phyloP scores from a whole-genome alignment of 2,888 invertebrate species.

The Hanleya hanleyi region DNA sequence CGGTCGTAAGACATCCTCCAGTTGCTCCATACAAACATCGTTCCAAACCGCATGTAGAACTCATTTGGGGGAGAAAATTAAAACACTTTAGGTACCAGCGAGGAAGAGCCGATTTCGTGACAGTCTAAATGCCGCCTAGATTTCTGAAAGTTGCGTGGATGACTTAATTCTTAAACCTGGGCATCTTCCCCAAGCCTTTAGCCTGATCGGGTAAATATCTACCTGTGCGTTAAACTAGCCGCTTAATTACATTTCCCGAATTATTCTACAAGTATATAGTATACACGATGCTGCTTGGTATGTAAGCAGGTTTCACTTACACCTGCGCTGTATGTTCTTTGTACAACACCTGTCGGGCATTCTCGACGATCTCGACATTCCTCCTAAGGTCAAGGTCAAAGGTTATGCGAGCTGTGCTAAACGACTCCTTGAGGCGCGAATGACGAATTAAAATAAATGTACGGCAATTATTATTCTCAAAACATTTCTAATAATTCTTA shows the following conservation, averaged over 20 bases:
- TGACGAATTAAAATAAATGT: no score
- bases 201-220: not conserved
- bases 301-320: no score
- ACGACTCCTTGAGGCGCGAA: no score
- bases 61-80: not conserved
- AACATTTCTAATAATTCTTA: no score
- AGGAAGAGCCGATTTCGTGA: not conserved
- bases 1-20: not conserved
- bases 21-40: not conserved
- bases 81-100: not conserved
- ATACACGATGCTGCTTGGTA: not conserved
- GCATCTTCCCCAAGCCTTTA: not conserved
- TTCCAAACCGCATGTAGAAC: not conserved
- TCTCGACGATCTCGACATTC: no score
- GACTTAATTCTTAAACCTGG: not conserved
- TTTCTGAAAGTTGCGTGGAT: not conserved
- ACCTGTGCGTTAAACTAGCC: not conserved
- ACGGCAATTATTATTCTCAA: no score
- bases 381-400: no score
- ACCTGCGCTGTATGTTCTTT: not conserved
- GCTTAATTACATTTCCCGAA: not conserved
- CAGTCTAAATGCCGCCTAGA: constrained; percentile 2
- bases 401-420: no score
- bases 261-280: not conserved
- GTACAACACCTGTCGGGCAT: not conserved